Evolutionary conservation across 2,113 vertebrate genomes (phyloP).

Genomic region (Oreochromis aureus): DNA sequence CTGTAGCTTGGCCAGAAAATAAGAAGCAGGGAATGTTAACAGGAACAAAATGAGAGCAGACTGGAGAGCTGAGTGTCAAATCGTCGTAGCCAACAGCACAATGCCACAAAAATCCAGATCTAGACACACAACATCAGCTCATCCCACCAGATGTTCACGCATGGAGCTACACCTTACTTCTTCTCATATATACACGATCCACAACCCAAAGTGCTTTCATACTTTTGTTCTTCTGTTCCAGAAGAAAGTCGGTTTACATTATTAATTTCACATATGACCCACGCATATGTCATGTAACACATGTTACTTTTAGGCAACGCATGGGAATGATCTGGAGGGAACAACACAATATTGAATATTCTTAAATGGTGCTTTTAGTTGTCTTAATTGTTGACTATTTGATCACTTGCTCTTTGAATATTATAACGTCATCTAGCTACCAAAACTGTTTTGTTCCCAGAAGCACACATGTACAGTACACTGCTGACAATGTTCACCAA

Average conservation of each 20-base stretch:
- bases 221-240: constrained; percentile 11
- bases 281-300: not conserved
- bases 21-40: constrained; percentile 19
- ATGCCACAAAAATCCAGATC: constrained; percentile 37
- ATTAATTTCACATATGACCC: constrained; percentile 18
- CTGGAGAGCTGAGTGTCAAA: constrained; percentile 31
- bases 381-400: constrained; percentile 12
- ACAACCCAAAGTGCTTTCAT: constrained; percentile 41
- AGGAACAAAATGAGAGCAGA: constrained; percentile 31
- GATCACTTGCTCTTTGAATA: constrained; percentile 46
- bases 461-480: constrained; percentile 53
- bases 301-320: constrained; percentile 23
- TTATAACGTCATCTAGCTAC: constrained; percentile 33
- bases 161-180: constrained; percentile 19
- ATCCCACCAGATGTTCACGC: not conserved
- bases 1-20: constrained; percentile 27
- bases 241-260: constrained; percentile 36
- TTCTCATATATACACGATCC: constrained; percentile 7
- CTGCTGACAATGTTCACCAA: constrained; percentile 42
- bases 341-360: constrained; percentile 23
- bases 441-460: constrained; percentile 37
- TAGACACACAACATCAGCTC: not conserved
- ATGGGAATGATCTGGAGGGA: constrained; percentile 15
- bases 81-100: constrained; percentile 24
- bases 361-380: not conserved